Evolutionary conservation across 1,140 invertebrate genomes (phyloP).

Genomic region (Carcinoscorpius rotundicauda): DNA sequence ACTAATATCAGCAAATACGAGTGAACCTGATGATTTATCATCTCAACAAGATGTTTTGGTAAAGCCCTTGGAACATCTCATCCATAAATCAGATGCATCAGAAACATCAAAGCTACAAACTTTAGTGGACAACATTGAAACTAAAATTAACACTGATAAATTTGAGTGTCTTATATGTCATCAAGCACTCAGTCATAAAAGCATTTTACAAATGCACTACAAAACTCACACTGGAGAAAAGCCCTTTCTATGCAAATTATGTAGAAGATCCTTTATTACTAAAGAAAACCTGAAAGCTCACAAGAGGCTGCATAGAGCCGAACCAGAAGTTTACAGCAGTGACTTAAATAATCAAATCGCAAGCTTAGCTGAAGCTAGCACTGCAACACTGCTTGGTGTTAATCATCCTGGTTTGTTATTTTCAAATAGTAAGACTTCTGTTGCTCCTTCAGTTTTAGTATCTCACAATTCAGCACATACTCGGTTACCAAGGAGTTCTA

Average conservation of each 20-base stretch:
- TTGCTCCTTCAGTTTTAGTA: too few species aligned
- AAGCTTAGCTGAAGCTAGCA: too few species aligned
- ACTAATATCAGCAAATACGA: too few species aligned
- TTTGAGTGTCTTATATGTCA: slow-evolving; percentile 81
- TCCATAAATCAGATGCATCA: slow-evolving; percentile 88
- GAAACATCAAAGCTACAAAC: slow-evolving; percentile 83
- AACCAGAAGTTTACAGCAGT: slow-evolving; percentile 39
- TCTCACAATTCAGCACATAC: too few species aligned
- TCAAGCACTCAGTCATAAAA: slow-evolving; percentile 91
- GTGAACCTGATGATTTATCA: too few species aligned
- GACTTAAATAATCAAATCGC: too few species aligned
- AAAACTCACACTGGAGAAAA: slow-evolving; percentile 88
- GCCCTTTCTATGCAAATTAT: slow-evolving; percentile 93
- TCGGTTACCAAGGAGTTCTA: too few species aligned
- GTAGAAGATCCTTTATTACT: slow-evolving; percentile 91
- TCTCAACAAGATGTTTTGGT: too few species aligned
- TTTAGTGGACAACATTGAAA: slow-evolving; percentile 87
- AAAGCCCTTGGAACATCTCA: slow-evolving; percentile 81
- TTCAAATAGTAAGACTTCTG: too few species aligned
- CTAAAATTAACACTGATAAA: too few species aligned
- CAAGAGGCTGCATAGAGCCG: slow-evolving; percentile 94
- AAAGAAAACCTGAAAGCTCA: slow-evolving; percentile 98
- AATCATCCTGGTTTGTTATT: too few species aligned
- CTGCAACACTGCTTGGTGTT: too few species aligned
- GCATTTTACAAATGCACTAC: slow-evolving; percentile 98